Conservation (phyloP, 2,888 invertebrate genomes). For the Augiades crinisus region DNA sequence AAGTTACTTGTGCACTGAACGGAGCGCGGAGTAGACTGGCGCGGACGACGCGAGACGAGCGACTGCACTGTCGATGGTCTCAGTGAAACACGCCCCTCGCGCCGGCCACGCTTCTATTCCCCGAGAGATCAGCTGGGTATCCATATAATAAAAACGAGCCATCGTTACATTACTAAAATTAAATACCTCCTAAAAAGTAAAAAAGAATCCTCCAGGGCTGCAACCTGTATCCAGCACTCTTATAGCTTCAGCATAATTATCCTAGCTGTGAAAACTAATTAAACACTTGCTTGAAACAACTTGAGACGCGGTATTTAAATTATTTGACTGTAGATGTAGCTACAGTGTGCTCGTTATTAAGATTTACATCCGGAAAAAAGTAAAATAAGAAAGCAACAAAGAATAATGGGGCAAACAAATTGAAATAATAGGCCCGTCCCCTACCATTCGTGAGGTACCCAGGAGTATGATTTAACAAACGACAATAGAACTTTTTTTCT, state of each 20-base stretch:
- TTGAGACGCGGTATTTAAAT: slow-evolving; percentile 11
- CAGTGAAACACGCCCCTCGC: slow-evolving; percentile 37
- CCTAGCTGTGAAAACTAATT: slow-evolving; percentile 10
- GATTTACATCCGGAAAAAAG: slow-evolving; percentile 26
- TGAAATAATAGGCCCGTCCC: slow-evolving; percentile 22
- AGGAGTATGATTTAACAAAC: slow-evolving; percentile 19
- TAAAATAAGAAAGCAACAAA: slow-evolving; percentile 27
- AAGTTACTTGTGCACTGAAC: slow-evolving; percentile 29
- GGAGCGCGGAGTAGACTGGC: slow-evolving; percentile 46
- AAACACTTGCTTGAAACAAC: slow-evolving; percentile 12
- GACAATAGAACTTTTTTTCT: slow-evolving; percentile 22
- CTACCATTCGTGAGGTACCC: slow-evolving; percentile 21
- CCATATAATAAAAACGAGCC: slow-evolving; percentile 29
- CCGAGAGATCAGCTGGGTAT: slow-evolving; percentile 52
- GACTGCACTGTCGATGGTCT: slow-evolving; percentile 48
- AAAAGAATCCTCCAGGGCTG: background rate
- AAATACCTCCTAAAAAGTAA: slow-evolving; percentile 5
- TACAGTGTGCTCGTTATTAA: slow-evolving; percentile 11
- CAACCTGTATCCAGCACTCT: background rate
- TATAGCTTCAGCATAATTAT: slow-evolving; percentile 6
- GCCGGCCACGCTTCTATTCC: slow-evolving; percentile 37
- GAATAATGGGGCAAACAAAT: slow-evolving; percentile 26
- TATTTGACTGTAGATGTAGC: background rate
- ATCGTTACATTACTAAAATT: slow-evolving; percentile 11
- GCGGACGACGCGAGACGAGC: slow-evolving; percentile 53